These are phyloP conservation scores for Hemiscyllium ocellatum DNA, from an alignment of 2,113 vertebrate genomes.

Conservation along the genomic window DNA sequence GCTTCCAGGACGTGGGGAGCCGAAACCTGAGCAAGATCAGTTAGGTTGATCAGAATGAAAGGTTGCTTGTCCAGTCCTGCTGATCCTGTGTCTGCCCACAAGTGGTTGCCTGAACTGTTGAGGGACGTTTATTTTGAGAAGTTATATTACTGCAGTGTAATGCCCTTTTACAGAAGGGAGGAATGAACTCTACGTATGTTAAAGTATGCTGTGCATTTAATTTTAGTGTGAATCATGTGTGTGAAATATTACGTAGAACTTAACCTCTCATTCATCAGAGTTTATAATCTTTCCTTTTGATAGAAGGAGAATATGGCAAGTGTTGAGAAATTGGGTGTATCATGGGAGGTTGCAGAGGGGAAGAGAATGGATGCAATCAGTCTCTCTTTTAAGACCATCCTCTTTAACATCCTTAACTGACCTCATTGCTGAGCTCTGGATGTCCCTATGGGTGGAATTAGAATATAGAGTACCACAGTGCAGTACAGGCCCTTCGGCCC, in stretches of 20 bases:
- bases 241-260: background rate
- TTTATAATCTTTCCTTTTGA: background rate
- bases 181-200: background rate
- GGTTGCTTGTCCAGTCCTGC: background rate
- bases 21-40: background rate
- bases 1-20: background rate
- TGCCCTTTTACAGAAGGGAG: background rate
- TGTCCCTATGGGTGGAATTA: background rate
- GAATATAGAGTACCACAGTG: too few species aligned
- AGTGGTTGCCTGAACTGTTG: background rate
- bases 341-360: background rate
- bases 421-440: background rate
- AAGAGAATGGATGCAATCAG: background rate
- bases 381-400: background rate
- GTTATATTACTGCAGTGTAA: background rate
- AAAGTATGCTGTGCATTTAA: background rate
- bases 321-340: background rate
- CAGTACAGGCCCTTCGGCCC: too few species aligned
- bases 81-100: background rate
- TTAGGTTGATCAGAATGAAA: background rate
- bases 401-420: background rate
- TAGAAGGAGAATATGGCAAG: background rate
- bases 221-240: background rate
- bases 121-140: conserved; percentile 6
- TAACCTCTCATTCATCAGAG: background rate